Percentiles rank a stretch among this genome's conserved stretches.
Conservation (phyloP, 2,797 vertebrate species). For the Holocentrus rufus region DNA sequence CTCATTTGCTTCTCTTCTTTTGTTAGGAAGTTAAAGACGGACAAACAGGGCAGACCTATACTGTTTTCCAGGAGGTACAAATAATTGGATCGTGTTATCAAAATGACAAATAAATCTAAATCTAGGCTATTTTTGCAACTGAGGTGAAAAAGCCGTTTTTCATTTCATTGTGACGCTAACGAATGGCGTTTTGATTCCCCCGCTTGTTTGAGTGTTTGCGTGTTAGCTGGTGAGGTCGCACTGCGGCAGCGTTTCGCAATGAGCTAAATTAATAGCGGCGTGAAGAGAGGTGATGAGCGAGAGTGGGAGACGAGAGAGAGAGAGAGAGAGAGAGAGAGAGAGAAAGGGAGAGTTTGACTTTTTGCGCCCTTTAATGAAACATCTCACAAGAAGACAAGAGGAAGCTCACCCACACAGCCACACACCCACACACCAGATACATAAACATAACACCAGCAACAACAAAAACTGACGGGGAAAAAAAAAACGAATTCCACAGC, state of each 20-base stretch:
- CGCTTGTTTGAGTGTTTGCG: neutral
- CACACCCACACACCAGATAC: neutral
- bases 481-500: neutral
- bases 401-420: neutral
- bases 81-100: no score
- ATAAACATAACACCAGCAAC: neutral
- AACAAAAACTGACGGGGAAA: neutral
- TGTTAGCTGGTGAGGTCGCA: neutral
- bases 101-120: no score
- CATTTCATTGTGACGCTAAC: no score
- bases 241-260: neutral
- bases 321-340: neutral
- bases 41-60: no score
- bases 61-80: no score
- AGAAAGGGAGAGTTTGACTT: slow-evolving; percentile 6
- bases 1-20: no score
- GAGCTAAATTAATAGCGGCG: slow-evolving; percentile 12
- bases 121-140: no score
- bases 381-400: neutral
- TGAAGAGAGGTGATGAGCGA: slow-evolving; percentile 14
- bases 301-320: neutral
- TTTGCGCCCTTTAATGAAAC: slow-evolving; percentile 15
- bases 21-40: no score
- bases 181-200: no score
- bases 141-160: no score